Evolutionary conservation across 2,113 vertebrate genomes (phyloP).

Genomic region (Forbesichthys papilliferus): DNA sequence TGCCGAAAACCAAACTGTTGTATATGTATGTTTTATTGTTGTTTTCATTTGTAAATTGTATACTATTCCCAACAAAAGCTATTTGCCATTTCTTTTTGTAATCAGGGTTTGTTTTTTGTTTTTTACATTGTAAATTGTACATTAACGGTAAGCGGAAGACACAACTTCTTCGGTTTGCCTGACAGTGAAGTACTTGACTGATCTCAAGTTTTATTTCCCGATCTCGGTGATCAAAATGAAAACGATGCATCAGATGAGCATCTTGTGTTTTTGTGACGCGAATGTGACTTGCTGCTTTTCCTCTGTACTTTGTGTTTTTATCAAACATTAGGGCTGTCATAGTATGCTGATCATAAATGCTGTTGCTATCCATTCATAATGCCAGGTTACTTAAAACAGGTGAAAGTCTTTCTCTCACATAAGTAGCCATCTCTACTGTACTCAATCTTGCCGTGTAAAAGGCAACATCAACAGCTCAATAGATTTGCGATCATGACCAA

Average conservation of each 20-base stretch:
- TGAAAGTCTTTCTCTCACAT: not conserved
- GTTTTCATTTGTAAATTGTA: conserved; percentile 73
- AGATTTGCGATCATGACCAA: no score
- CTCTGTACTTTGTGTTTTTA: conserved; percentile 63
- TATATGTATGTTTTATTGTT: conserved; percentile 66
- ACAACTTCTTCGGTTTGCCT: conserved; percentile 53
- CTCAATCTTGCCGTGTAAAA: no score
- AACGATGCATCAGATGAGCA: conserved; percentile 58
- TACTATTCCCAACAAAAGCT: conserved; percentile 63
- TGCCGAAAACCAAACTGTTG: conserved; percentile 78
- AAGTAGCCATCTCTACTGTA: no score
- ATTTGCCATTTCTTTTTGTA: conserved; percentile 57
- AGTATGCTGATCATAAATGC: conserved; percentile 65
- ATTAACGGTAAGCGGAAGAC: conserved; percentile 68
- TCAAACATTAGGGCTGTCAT: conserved; percentile 68
- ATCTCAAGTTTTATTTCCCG: conserved; percentile 59
- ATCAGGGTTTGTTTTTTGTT: conserved; percentile 40
- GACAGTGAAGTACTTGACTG: conserved; percentile 66
- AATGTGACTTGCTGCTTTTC: conserved; percentile 75
- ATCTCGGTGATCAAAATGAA: conserved; percentile 59
- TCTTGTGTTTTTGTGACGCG: conserved; percentile 66
- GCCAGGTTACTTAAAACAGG: conserved; percentile 41
- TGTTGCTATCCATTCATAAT: conserved; percentile 43
- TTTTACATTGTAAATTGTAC: conserved; percentile 70
- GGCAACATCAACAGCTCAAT: no score